Percentiles rank a stretch among this genome's conserved stretches.
Conservation (phyloP, 2,888 invertebrate genomes). For the Oxytorus armatus region DNA sequence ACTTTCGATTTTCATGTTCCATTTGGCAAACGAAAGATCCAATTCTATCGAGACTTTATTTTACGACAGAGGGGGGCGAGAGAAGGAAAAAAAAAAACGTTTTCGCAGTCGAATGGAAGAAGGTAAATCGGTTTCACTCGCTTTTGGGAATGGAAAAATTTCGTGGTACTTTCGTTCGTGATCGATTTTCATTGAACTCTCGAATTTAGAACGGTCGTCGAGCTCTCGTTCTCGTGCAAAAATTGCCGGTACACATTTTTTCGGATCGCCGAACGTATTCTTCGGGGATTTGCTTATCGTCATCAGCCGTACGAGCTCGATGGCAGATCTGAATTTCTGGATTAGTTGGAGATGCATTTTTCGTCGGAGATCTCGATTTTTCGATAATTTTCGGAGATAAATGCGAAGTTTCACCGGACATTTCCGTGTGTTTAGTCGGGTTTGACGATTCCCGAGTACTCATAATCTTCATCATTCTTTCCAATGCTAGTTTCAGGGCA, state of each 20-base stretch:
- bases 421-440: slow-evolving; percentile 32
- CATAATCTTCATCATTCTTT: slow-evolving; percentile 70
- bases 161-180: slow-evolving; percentile 15
- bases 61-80: slow-evolving; percentile 19
- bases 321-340: neutral
- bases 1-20: slow-evolving; percentile 21
- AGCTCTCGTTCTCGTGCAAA: slow-evolving; percentile 12
- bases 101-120: slow-evolving; percentile 5
- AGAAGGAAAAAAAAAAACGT: slow-evolving; percentile 18
- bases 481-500: slow-evolving; percentile 72
- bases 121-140: slow-evolving; percentile 17
- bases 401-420: neutral
- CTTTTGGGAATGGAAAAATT: slow-evolving; percentile 35
- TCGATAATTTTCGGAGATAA: neutral
- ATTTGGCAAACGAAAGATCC: slow-evolving; percentile 34
- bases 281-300: neutral
- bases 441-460: slow-evolving; percentile 59
- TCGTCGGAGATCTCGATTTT: neutral
- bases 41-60: slow-evolving; percentile 34
- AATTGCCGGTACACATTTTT: neutral
- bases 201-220: slow-evolving; percentile 39
- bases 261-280: neutral
- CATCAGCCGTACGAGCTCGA: neutral
- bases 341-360: neutral
- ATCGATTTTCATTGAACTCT: slow-evolving; percentile 21